These are phyloP conservation scores for Callitettix versicolor DNA, from an alignment of 1,140 invertebrate species.

Conservation along the genomic window DNA sequence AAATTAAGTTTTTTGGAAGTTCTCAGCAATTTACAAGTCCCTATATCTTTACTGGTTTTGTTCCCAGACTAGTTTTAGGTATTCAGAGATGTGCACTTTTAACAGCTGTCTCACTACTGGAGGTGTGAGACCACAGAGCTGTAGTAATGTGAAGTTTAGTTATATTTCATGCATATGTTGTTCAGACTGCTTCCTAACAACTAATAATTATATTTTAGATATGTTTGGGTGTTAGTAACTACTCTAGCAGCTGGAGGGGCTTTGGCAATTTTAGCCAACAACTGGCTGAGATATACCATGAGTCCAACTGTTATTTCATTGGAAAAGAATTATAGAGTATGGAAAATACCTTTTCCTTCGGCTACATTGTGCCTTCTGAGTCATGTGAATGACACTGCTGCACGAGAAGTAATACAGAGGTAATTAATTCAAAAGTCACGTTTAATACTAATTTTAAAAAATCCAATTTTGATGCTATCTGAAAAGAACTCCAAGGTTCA, in stretches of 20 bases:
- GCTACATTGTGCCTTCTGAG: conserved; percentile 39
- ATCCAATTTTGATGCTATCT: not conserved
- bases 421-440: not conserved
- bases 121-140: too few species aligned
- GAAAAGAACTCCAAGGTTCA: too few species aligned
- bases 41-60: too few species aligned
- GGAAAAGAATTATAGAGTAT: conserved; percentile 46
- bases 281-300: conserved; percentile 39
- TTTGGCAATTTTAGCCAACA: conserved; percentile 31
- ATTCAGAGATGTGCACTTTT: too few species aligned
- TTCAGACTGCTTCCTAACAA: too few species aligned
- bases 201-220: too few species aligned
- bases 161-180: too few species aligned
- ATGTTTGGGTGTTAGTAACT: conserved; percentile 38
- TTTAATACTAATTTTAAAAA: not conserved
- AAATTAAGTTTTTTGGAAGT: too few species aligned
- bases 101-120: too few species aligned
- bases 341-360: conserved; percentile 42
- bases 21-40: too few species aligned
- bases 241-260: conserved; percentile 25
- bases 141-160: too few species aligned
- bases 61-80: too few species aligned
- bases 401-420: conserved; percentile 13
- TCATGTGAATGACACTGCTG: conserved; percentile 31
- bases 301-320: conserved; percentile 48